Percentiles rank a stretch among this genome's conserved stretches.
Conservation (phyloP, 2,888 invertebrate species). For the Chrysodeixis includens region DNA sequence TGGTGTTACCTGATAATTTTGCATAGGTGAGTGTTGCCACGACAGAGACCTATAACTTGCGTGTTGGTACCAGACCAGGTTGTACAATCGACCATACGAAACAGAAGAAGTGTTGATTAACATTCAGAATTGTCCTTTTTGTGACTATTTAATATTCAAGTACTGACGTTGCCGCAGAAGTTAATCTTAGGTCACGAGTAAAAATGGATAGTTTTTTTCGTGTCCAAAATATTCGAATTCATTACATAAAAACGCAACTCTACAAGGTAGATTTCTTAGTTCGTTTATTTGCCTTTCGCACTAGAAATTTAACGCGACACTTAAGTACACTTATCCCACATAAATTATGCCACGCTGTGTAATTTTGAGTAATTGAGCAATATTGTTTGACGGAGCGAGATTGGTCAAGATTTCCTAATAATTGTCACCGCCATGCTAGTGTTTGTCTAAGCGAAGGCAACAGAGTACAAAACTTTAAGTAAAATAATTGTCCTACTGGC, state of each 20-base stretch:
- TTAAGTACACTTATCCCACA: slow-evolving; percentile 33
- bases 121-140: too few relatives aligned
- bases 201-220: too few relatives aligned
- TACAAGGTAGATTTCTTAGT: neutral
- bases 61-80: too few relatives aligned
- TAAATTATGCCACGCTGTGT: slow-evolving; percentile 46
- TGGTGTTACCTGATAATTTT: too few relatives aligned
- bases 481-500: slow-evolving; percentile 2
- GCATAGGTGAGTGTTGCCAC: too few relatives aligned
- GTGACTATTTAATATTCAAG: too few relatives aligned
- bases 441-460: slow-evolving; percentile 13
- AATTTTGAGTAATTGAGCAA: slow-evolving; percentile 50
- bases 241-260: slow-evolving; percentile 2
- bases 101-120: too few relatives aligned
- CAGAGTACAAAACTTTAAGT: neutral
- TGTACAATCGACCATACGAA: too few relatives aligned
- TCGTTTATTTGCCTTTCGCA: neutral
- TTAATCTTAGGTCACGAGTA: too few relatives aligned
- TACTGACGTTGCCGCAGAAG: too few relatives aligned
- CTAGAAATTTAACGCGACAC: slow-evolving; percentile 33
- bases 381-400: slow-evolving; percentile 24
- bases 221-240: neutral
- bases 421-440: slow-evolving; percentile 35
- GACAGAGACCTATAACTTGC: too few relatives aligned
- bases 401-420: slow-evolving; percentile 45